Base-by-base conservation (phyloP, 2,888 invertebrate species). In the Stenodera caucasica region DNA sequence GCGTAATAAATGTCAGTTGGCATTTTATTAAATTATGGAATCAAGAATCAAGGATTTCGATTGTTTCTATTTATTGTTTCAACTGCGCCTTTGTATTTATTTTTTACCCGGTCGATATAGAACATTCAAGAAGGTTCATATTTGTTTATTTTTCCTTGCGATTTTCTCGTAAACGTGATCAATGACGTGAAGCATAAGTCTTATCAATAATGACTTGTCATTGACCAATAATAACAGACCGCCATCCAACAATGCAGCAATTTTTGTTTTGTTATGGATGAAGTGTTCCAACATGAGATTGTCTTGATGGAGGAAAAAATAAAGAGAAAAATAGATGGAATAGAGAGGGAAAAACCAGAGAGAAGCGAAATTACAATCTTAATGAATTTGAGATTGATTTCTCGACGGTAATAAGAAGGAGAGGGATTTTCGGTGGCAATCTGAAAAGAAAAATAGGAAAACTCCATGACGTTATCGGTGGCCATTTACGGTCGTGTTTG, bases 1-100 rank as follows among this genome's bases (percentile, higher is more conserved):
- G 57, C 61, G 62, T 63, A 69, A 66, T 62, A 59, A 62, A 62
- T 62, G 62, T 59, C 62, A 62, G 62, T 51, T 50, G 45, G 61
- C 51, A 61, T 61, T 61, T 61, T 58, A 61, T 61, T 61, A 59
- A 58, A 58, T 56, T 59, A 62, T 62, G 50, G 56, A 59, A 62
- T 49, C 23, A 53, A 35, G 30, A 55, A 59, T 53, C 54, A 55
- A 29, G 55, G 23, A 32, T 45, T 55, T 33, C 50, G 56, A 58
- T 58, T 62, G 56, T 62, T 58, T 62, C 58, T 56, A 62, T 58
- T 58, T 62, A 58, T 62, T 62, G 49, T 50, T 40, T 54, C 29
- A 52, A 54, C 40, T 54, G 23, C 23, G 49, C 35, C 21, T 60
- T 60, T 53, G 53, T 14, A 23, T 52, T 57, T 32, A 50, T 57